Conservation (phyloP, 2,888 invertebrate species). For the Mactromeris polynyma region DNA sequence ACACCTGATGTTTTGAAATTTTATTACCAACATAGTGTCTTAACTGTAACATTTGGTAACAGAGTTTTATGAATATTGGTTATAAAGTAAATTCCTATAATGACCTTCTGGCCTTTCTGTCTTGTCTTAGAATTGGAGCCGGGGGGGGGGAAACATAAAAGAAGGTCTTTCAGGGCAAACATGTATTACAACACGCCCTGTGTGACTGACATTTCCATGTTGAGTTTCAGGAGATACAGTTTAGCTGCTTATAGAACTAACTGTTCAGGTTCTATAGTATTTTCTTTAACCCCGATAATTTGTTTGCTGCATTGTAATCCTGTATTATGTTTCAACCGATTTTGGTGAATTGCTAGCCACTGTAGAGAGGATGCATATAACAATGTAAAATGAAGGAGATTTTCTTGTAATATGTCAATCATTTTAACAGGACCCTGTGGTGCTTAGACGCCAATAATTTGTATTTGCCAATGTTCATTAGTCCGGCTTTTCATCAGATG, state of each 20-base stretch:
- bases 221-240: too few species aligned
- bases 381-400: conserved; percentile 19
- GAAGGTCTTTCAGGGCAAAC: neutral
- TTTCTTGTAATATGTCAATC: conserved; percentile 45
- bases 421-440: conserved; percentile 22
- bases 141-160: neutral
- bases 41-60: neutral
- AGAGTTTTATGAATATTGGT: neutral
- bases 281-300: neutral
- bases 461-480: conserved; percentile 44
- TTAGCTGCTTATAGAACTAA: too few species aligned
- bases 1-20: neutral
- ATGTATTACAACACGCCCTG: neutral
- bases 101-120: neutral
- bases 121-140: neutral
- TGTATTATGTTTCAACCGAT: neutral
- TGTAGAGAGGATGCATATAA: neutral
- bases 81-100: neutral
- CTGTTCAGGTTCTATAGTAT: too few species aligned
- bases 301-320: neutral
- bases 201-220: too few species aligned
- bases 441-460: conserved; percentile 31
- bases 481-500: conserved; percentile 3
- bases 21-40: neutral
- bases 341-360: neutral